phyloP scores from a whole-genome alignment of 2,888 invertebrate species.

The Latrodectus hesperus region DNA sequence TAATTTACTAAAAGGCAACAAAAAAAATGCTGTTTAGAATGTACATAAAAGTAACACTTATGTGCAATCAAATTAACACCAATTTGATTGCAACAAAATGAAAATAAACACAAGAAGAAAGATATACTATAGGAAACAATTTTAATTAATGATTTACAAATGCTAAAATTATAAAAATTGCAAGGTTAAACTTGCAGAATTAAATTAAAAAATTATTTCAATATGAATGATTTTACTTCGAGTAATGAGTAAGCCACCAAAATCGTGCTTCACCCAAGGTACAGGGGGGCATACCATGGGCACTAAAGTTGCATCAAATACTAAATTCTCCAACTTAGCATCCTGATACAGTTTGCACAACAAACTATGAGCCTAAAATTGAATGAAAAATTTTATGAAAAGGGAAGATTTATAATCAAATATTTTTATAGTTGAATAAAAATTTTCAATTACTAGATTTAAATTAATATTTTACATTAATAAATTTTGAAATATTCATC shows the following conservation, averaged over 20 bases:
- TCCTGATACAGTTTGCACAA: slow-evolving; percentile 82
- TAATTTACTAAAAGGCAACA: too few relatives aligned
- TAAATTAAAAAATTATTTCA: background rate
- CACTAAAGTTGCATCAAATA: slow-evolving; percentile 82
- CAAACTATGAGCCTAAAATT: slow-evolving; percentile 86
- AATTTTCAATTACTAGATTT: background rate
- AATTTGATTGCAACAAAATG: too few relatives aligned
- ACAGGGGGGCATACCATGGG: slow-evolving; percentile 89
- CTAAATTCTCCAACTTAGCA: slow-evolving; percentile 82
- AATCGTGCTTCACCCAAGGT: slow-evolving; percentile 84
- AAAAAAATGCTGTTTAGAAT: too few relatives aligned
- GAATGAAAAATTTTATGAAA: background rate
- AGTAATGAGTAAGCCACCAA: slow-evolving; percentile 86
- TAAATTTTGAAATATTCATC: background rate
- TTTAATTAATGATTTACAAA: too few relatives aligned
- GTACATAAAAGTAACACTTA: too few relatives aligned
- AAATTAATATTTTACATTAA: too few relatives aligned
- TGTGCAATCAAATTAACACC: too few relatives aligned
- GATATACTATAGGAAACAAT: too few relatives aligned
- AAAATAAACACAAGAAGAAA: too few relatives aligned
- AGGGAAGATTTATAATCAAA: slow-evolving; percentile 16
- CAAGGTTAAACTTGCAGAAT: too few relatives aligned
- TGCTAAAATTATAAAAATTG: too few relatives aligned
- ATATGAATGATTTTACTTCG: slow-evolving; percentile 77
- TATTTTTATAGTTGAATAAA: background rate